Evolutionary conservation across 2,797 vertebrate species (phyloP), one percentile per base, ranked within the genome.

Genomic region (Chaunax sp.): DNA sequence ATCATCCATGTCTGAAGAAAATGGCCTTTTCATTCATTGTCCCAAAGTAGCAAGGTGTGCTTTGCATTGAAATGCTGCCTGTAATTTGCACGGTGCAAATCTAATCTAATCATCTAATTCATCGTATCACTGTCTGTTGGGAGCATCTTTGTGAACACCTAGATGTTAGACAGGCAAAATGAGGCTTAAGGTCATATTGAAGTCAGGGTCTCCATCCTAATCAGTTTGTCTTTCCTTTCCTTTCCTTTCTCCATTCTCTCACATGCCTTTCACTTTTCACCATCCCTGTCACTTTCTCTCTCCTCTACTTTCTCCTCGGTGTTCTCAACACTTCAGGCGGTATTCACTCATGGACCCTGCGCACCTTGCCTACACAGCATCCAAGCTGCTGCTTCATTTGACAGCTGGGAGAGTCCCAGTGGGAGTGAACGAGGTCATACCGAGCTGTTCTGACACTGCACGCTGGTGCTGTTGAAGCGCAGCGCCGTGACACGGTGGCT

Each of bases 401-500:
- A 87, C 86, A 87, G 84, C 79, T 85, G 77, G 62, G 83, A 69
- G 78, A 54, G 63, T 85, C 85, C 86, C 80, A 52, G 62, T 45
- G 78, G 81, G 87, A 82, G 66, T 84, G 80, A 83, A 74, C 74
- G 66, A 75, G 77, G 47, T 76, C 95, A 91, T 93, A 98, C 97
- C 92, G 97, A 98, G 89, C 96, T 98, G 93, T 99, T 99, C 93
- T 99, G 97, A 90, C 97, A 98, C 90, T 99, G 97, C 78, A 99
- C 96, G 1, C 97, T 98, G 92, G 97, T 97, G 94, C 97, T 99
- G 94, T 99, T 99, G 94, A 99, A 99, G 84, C 97, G 96, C 77
- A 99, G 94, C 20, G 97, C 97, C 0, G 97, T 97, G 76, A 99
- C 96, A 0, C 96, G 94, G 82, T 98, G 95, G 58, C 93, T 51